phyloP scores from a whole-genome alignment of 2,113 vertebrate genomes.

The Lagopus muta region DNA sequence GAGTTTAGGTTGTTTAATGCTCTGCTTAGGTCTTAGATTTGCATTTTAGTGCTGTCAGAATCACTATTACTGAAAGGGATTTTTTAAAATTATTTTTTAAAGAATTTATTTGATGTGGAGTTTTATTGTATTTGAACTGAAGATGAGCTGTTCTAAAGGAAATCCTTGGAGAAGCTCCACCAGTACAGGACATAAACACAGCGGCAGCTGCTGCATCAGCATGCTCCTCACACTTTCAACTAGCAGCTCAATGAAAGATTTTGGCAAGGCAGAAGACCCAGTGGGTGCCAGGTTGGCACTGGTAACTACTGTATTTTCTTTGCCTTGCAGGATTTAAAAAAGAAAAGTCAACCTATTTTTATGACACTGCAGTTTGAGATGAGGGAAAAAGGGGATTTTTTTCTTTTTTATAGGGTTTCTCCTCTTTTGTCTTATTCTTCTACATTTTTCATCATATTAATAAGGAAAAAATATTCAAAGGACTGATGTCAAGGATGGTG shows the following conservation, averaged over 20 bases:
- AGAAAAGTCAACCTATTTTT: neutral
- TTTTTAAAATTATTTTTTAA: neutral
- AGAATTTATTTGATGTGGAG: neutral
- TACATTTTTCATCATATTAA: neutral
- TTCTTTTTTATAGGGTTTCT: neutral
- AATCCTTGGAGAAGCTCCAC: slow-evolving; percentile 8
- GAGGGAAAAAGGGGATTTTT: neutral
- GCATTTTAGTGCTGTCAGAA: neutral
- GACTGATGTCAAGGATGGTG: neutral
- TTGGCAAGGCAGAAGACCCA: slow-evolving; percentile 38
- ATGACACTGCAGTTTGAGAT: neutral
- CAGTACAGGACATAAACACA: neutral
- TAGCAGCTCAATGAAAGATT: slow-evolving; percentile 58
- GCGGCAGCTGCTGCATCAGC: slow-evolving; percentile 44
- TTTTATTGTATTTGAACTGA: neutral
- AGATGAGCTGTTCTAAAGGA: slow-evolving; percentile 18
- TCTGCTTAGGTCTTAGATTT: neutral
- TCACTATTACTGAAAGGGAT: neutral
- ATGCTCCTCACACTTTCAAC: slow-evolving; percentile 44
- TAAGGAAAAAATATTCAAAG: slow-evolving; percentile 4
- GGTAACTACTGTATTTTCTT: slow-evolving; percentile 3
- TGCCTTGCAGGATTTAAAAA: neutral
- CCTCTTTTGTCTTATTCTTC: slow-evolving; percentile 4
- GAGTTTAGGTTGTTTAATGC: neutral
- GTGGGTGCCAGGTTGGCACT: slow-evolving; percentile 16